Evolutionary conservation across 2,797 vertebrate species (phyloP), one percentile per base, ranked within the genome.

Genomic region (Pagetopsis macropterus): DNA sequence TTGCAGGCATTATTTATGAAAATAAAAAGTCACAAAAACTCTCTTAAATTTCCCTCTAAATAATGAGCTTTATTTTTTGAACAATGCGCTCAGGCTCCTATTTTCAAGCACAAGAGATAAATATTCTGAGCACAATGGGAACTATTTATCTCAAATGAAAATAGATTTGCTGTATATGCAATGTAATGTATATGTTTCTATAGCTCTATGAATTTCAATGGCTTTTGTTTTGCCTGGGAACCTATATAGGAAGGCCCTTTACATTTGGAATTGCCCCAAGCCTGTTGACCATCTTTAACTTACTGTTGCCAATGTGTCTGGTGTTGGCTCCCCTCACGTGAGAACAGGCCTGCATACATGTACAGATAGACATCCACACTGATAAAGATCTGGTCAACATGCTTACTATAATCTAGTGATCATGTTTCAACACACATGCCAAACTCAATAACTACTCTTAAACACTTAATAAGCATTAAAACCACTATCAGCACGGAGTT

Each of bases 111-210:
- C 46, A 15, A 65, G 17, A 65, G 65, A 43, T 82, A 16, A 72
- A 64, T 68, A 10, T 57, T 12, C 16, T 4, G 6, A 66, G 7
- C 43, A 83, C 83, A 82, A 83, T 85, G 40, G 78, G 72, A 48
- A 33, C 48, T 27, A 12, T 77, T 60, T 73, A 51, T 21, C 11
- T 48, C 55, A 54, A 72, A 74, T 44, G 11, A 58, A 73, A 83
- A 70, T 62, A 17, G 44, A 76, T 60, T 43, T 17, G 70, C 60
- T 91, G 84, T 83, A 84, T 82, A 73, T 86, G 33, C n/a, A n/a
- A n/a, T n/a, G n/a, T n/a, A n/a, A n/a, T 91, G 84, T 83, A 84
- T 82, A 73, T 86, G 33, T 37, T 89, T 70, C 69, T 31, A 55
- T 55, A 40, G 62, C 67, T 58, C 56, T 71, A 19, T 64, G 61